A percentile compares a stretch with the other conserved stretches of the same genome.
Evolutionary conservation across 2,888 invertebrate species (phyloP).

Genomic region (Gerosis bhagava): DNA sequence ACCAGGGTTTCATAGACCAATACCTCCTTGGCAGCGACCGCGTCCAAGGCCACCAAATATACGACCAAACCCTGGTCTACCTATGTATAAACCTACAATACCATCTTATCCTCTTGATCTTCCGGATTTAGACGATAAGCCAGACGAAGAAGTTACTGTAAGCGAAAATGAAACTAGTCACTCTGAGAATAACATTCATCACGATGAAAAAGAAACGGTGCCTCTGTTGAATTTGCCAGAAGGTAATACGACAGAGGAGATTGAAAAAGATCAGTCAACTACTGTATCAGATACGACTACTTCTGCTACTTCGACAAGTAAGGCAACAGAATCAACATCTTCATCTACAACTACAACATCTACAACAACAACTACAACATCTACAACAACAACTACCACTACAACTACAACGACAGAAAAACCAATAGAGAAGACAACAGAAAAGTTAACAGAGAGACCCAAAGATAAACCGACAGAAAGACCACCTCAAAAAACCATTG

Average conservation of each 20-base stretch:
- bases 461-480: constrained; percentile 43
- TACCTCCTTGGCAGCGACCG: constrained; percentile 86
- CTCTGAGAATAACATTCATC: constrained; percentile 59
- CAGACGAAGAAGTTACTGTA: constrained; percentile 50
- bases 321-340: constrained; percentile 48
- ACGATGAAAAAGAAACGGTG: constrained; percentile 40
- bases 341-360: too few species aligned
- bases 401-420: constrained; percentile 42
- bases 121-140: constrained; percentile 54
- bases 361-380: constrained; percentile 38
- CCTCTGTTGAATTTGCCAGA: constrained; percentile 44
- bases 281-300: constrained; percentile 45
- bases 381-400: constrained; percentile 32
- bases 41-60: constrained; percentile 80
- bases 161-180: constrained; percentile 66
- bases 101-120: constrained; percentile 67
- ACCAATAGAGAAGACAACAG: constrained; percentile 40
- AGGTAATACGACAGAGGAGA: constrained; percentile 46
- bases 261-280: constrained; percentile 48
- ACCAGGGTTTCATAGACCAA: constrained; percentile 82
- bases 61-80: constrained; percentile 78
- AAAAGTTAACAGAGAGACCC: constrained; percentile 33
- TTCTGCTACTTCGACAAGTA: constrained; percentile 40
- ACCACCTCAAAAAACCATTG: too few species aligned
- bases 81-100: constrained; percentile 84